Evolutionary conservation across 1,140 invertebrate species (phyloP).

Genomic region (Onthophagus taurus): DNA sequence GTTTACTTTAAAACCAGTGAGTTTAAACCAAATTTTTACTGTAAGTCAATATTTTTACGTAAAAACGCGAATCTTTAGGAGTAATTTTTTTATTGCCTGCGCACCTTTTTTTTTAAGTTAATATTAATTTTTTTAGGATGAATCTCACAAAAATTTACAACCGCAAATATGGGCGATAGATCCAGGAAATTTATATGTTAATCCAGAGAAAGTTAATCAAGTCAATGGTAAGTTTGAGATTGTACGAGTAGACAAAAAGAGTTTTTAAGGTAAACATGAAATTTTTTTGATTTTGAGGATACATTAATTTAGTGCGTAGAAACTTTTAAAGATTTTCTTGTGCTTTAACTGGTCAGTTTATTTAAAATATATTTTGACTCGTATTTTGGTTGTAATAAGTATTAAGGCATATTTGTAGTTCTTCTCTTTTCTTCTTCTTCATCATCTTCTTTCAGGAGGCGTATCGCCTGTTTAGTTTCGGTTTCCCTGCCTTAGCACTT

Average conservation of each 20-base stretch:
- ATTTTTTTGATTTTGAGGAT: no score
- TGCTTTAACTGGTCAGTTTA: no score
- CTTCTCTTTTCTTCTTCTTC: no score
- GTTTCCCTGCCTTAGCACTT: no score
- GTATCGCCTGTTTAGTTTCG: no score
- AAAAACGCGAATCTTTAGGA: not conserved
- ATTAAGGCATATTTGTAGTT: no score
- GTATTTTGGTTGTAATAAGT: no score
- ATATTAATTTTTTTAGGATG: conserved; percentile 10
- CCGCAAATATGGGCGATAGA: conserved; percentile 29
- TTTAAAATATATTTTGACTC: no score
- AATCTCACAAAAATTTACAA: conserved; percentile 1
- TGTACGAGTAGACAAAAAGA: no score
- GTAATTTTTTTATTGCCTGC: not conserved
- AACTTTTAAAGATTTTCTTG: no score
- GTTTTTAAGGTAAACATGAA: not conserved
- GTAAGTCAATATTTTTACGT: conserved; percentile 12
- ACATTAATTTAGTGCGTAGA: no score
- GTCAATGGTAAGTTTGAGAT: conserved; percentile 20
- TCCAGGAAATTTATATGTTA: conserved; percentile 19
- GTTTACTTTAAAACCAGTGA: conserved; percentile 8
- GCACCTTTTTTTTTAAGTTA: not conserved
- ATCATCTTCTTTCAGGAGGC: no score
- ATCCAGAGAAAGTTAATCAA: conserved; percentile 13
- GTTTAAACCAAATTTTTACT: not conserved